Base-by-base conservation (phyloP, 2,113 vertebrate genomes). In the Cololabis saira region DNA sequence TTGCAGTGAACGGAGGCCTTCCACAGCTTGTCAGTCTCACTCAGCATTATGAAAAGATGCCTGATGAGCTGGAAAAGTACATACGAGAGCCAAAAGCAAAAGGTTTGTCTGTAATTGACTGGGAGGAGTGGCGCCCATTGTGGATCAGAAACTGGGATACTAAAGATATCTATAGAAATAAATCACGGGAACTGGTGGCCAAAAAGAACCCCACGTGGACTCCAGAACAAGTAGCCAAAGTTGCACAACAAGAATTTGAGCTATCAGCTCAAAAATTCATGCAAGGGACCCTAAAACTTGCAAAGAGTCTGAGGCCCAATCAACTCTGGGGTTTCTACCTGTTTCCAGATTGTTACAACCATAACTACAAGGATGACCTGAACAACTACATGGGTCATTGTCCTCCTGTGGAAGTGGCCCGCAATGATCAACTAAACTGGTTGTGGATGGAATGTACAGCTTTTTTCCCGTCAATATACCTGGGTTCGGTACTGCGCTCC, bases 321-420 rank as follows among this genome's bases (percentile, higher is more conserved):
- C 93, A 93, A 11, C 81, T 93, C 21, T 95, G 94, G 94, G 94
- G 94, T 14, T 95, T 93, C 82, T 95, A 95, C 74, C 84, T 95
- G 57, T 95, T 95, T 82, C 94, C 94, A 1, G 94, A 95, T 69
- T 95, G 94, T 77, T 95, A 95, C 75, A 95, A 95, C 85, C 93
- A 95, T 18, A 81, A 94, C 70, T 95, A 95, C 84, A 88, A 64
- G 73, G 82, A n/a, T 9, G 82, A 65, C 17, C 75, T 91, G 62
- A 64, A 83, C 16, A 88, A 83, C 78, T 95, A 94, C 86, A 92
- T 91, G 0, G 94, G 94, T 10, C 90, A 60, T 44, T 95, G 94
- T 58, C 94, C 94, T 0, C 17, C 10, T 0, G 13, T 92, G 59
- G 94, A 95, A 66, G 27, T 87, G 49, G 2, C 8, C 1, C 92